These are phyloP conservation scores for Lepus timidus DNA, from an alignment of 2,113 vertebrate species.

Conservation along the genomic window DNA sequence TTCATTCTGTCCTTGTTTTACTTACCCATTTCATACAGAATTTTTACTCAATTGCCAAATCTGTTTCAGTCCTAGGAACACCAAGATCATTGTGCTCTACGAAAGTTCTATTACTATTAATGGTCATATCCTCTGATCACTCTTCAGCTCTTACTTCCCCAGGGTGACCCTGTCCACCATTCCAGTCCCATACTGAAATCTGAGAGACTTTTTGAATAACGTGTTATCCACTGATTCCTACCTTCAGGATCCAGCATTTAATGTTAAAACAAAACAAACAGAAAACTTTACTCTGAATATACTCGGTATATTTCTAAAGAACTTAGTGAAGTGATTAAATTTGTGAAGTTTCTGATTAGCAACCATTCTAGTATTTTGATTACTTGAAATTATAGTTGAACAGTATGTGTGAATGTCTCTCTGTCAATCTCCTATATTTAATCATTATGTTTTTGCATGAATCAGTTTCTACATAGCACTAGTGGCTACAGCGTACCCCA, in stretches of 20 bases:
- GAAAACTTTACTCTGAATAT: neutral
- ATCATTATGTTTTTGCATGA: neutral
- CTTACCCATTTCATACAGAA: neutral
- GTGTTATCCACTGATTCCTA: neutral
- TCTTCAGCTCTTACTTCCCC: neutral
- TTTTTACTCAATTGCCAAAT: neutral
- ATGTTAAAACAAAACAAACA: neutral
- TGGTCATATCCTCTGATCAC: neutral
- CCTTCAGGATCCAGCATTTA: neutral
- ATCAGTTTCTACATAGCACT: neutral
- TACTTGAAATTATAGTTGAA: constrained; percentile 53
- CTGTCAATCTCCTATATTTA: neutral
- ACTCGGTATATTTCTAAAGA: neutral
- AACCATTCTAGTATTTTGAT: constrained; percentile 19
- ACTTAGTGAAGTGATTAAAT: constrained; percentile 17
- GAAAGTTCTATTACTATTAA: neutral
- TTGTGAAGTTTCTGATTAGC: constrained; percentile 14
- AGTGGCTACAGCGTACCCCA: neutral
- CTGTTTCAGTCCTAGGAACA: neutral
- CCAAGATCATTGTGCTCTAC: neutral
- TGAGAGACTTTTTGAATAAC: neutral
- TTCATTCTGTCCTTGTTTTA: neutral
- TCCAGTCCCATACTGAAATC: neutral
- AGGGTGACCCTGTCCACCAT: neutral
- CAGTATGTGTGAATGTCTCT: constrained; percentile 1